These are phyloP conservation scores for Latheticus oryzae DNA, from an alignment of 2,888 invertebrate species.

Conservation along the genomic window DNA sequence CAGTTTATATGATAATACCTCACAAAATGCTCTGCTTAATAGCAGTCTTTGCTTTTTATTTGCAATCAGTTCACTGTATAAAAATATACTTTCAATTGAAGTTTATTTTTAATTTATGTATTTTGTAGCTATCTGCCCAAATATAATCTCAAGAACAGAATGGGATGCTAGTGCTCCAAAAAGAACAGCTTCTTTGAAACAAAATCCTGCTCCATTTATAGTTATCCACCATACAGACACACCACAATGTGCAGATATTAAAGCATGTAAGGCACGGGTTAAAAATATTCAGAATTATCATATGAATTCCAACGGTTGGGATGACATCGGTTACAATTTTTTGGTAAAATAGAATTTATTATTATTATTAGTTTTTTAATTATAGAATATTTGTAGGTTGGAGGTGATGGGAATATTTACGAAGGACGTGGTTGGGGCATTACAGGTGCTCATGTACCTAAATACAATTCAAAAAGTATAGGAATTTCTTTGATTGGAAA, in stretches of 20 bases:
- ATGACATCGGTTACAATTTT: conserved; percentile 63
- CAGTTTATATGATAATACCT: too few species aligned
- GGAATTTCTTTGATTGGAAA: conserved; percentile 74
- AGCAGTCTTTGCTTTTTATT: too few species aligned
- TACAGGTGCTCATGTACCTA: conserved; percentile 71
- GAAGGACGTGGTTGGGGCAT: conserved; percentile 75
- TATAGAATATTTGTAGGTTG: conserved; percentile 65
- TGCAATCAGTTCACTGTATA: too few species aligned
- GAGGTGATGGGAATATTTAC: conserved; percentile 74
- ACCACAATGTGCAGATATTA: conserved; percentile 58
- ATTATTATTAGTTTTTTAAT: conserved; percentile 2
- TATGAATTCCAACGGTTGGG: conserved; percentile 55
- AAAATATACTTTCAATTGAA: too few species aligned
- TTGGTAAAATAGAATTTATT: too few species aligned
- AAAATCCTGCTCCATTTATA: conserved; percentile 61
- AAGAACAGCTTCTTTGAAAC: conserved; percentile 42
- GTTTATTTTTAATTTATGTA: not conserved
- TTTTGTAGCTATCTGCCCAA: conserved; percentile 49
- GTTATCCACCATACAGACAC: conserved; percentile 66
- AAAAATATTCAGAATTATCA: conserved; percentile 63
- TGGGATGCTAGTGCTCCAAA: conserved; percentile 63
- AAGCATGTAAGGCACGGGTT: conserved; percentile 61
- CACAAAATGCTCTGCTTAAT: too few species aligned
- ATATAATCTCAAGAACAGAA: conserved; percentile 59
- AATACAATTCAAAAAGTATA: conserved; percentile 72